Conservation (phyloP, 2,113 vertebrate species). For the Oriolus oriolus region DNA sequence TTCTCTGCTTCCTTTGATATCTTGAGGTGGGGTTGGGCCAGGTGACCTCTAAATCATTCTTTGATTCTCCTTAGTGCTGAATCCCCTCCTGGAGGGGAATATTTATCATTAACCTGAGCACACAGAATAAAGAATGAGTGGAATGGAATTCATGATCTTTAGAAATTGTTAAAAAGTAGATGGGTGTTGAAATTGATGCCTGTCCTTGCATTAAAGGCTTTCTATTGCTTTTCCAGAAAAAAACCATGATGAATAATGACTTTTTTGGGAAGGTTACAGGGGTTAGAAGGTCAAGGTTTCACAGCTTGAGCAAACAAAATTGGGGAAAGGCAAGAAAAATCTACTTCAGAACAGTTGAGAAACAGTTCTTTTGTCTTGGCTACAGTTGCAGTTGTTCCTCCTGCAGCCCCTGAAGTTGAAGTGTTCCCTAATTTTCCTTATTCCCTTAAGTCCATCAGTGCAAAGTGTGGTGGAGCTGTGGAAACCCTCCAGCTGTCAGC, state of each 20-base stretch:
- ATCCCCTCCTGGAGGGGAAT: background rate
- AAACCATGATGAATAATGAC: background rate
- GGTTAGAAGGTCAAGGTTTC: background rate
- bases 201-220: background rate
- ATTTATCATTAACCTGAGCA: background rate
- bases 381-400: background rate
- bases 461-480: background rate
- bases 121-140: background rate
- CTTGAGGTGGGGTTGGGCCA: background rate
- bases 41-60: background rate
- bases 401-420: background rate
- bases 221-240: background rate
- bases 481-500: background rate
- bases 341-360: background rate
- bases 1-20: background rate
- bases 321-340: background rate
- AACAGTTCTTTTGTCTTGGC: background rate
- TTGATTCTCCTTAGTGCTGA: background rate
- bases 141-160: background rate
- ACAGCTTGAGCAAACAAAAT: background rate
- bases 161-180: background rate
- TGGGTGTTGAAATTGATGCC: background rate
- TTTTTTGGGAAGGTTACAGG: background rate
- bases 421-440: background rate
- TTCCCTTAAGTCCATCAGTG: background rate